Evolutionary conservation across 1,140 invertebrate species (phyloP), one percentile per base, ranked within the genome.

Genomic region (Venturia canescens): DNA sequence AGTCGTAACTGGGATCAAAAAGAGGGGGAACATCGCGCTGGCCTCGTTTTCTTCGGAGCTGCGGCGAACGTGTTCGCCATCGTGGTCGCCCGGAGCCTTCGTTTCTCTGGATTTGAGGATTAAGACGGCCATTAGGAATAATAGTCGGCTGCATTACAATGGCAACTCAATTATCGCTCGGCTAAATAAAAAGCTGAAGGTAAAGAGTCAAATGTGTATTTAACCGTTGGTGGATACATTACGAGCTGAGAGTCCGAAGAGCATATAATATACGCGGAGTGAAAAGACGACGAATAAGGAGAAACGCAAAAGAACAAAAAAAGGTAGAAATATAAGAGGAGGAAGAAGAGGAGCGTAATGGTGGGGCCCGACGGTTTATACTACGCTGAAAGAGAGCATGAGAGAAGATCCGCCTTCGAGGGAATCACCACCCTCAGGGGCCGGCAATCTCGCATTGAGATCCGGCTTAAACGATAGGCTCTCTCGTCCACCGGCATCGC

Each of bases 401-500:
- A 82, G 44, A 60, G 15, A 60, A 74, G 81, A 80, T 80, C 70
- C 70, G 78, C 80, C 82, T 81, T 80, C 71, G 53, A 78, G 50
- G 48, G 80, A 48, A 79, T 79, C 79, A 82, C 87, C 87, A 88
- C 86, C 90, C 87, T 87, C 88, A 81, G 87, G 85, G 88, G 91
- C 88, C 89, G 89, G 86, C 86, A 92, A 92, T 92, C 90, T 92
- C 81, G 87, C 89, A 91, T 91, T 89, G 86, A 91, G 89, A 92
- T 92, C 90, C 89, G 85, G 84, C 88, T 91, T 92, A 91, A 92
- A 92, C 91, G 90, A 92, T 91, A 92, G 91, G 90, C 89, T 88
- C 89, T 89, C 88, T 86, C 88, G 88, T 85, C 82, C 85, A 88
- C 87, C 85, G 86, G 84, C 88, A 89, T 89, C 90, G 89, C 89